Evolutionary conservation across 2,797 vertebrate species (phyloP), one percentile per base, ranked within the genome.

Genomic region (Liparis tanakae): DNA sequence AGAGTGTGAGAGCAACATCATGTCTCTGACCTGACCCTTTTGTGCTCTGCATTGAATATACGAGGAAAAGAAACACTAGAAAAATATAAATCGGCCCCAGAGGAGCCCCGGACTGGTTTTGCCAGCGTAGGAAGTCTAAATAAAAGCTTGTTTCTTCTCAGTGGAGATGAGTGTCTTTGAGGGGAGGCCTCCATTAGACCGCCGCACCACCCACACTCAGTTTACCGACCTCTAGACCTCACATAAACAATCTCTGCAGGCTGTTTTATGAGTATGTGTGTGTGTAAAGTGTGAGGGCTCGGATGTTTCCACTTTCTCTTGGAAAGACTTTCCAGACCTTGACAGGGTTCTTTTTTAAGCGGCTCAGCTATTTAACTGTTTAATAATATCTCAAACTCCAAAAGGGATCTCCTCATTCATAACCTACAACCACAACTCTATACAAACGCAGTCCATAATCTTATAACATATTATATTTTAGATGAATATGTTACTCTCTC

Each of bases 111-210:
- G 37, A 39, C 53, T 61, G 76, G 78, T 82, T 68, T 63, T 59
- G 14, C 87, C 72, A 58, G 83, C 69, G 80, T 78, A 88, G 88
- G 89, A 85, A 87, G 70, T 62, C 82, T 79, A 88, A 92, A 92
- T 90, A 44, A 44, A 44, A 86, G 85, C 90, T 84, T 44, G 68
- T 8, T 79, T 78, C 63, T 10, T 78, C 85, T 61, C 67, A 78
- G 70, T 78, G 74, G 79, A 87, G 85, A 89, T 75, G 86, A 57
- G 17, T 83, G 78, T 83, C 80, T 89, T 87, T 93, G 85, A 93
- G 88, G 84, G 82, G 80, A 91, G 76, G 86, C 84, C 88, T 94
- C 93, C 92, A 93, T 93, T 79, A 83, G 83, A 85, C 78, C n/a
- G n/a, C 71, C 61, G 74, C 84, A 82, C 92, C 92, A 93, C 91